Evolutionary conservation across 2,888 invertebrate species (phyloP), one percentile per base, ranked within the genome.

Genomic region (Mimas tiliae): DNA sequence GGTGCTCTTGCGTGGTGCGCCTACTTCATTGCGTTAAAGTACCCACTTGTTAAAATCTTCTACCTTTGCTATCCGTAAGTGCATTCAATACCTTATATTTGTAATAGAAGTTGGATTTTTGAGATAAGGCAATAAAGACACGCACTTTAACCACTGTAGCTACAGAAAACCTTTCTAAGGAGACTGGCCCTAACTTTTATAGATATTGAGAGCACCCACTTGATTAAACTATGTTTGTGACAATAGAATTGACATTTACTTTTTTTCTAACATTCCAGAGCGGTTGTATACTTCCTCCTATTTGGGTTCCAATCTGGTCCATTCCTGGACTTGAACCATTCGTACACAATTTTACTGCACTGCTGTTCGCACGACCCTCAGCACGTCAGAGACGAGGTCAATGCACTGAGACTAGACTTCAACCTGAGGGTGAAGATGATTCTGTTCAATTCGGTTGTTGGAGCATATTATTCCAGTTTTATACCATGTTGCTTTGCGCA

Each of bases 51-150:
- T 73, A 96, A 97, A 79, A 95, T 98, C 76, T 95, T 98, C 81
- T 97, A 97, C 81, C 94, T 99, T 12, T 95, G 96, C 75, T 98
- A 98, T 92, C 98, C 98, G 98, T 98, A 94, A 96, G 98, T 96
- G 88, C 7, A 27, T 45, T 0, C 9, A 12, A 16, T 34, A 16
- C 8, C 12, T 19, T 11, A 38, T 38, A 27, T 27, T 27, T 27
- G 4, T 27, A n/a, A n/a, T 27, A 1, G 4, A 27, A 1, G 1
- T 27, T 27, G 27, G 27, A n/a, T n/a, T n/a, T n/a, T n/a, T n/a
- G 27, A 4, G 27, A 42, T 7, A 42, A 42, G 42, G 11, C 8
- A 42, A 4, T 27, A 27, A 27, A 4, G 27, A 4, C 1, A 27
- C 4, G 27, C 27, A 1, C 27, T 4, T 27, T 4, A 3, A 27